Evolutionary conservation across 1,140 invertebrate genomes (phyloP), one percentile per base, ranked within the genome.

Genomic region (Steinernema feltiae): DNA sequence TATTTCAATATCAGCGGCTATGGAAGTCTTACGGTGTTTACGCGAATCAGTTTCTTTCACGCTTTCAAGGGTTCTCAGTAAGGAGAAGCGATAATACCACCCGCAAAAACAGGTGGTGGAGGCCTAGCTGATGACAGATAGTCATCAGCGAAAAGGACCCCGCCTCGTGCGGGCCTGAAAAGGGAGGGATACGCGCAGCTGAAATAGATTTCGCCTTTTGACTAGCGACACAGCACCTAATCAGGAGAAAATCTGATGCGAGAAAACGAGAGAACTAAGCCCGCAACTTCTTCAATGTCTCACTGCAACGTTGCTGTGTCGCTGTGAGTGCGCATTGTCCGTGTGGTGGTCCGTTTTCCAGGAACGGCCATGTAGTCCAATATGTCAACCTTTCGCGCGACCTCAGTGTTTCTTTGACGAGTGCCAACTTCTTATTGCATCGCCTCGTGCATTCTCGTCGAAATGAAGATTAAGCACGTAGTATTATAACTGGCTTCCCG

Each of bases 161-260:
- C 53, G 53, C 53, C 53, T 63, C 24, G 24, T 3, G 12, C 53
- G 24, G 24, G 53, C 24, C 24, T 63, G 12, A 63, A 63, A 63
- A 27, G 53, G 12, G 53, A 63, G 53, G 53, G 3, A 21, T 63
- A 63, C 53, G 53, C 53, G 53, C 35, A 41, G 35, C 53, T 63
- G 53, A 63, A 63, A 63, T 63, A 63, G 24, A 63, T 63, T 63
- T 63, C 53, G 53, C 53, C 24, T 63, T 41, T 63, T 63, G 53
- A 63, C 53, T 63, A n/a, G 53, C 53, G 7, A 63, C 53, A 63
- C 24, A 63, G 53, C 53, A 63, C 53, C 53, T 63, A 63, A 63
- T 63, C 53, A 63, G 53, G 53, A 27, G 53, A 63, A 41, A 63
- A 63, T 63, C 53, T 21, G 53, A 63, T n/a, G 53, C 53, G 24